These are phyloP conservation scores for Mus spicilegus DNA, from an alignment of 2,113 vertebrate species.

Conservation along the genomic window DNA sequence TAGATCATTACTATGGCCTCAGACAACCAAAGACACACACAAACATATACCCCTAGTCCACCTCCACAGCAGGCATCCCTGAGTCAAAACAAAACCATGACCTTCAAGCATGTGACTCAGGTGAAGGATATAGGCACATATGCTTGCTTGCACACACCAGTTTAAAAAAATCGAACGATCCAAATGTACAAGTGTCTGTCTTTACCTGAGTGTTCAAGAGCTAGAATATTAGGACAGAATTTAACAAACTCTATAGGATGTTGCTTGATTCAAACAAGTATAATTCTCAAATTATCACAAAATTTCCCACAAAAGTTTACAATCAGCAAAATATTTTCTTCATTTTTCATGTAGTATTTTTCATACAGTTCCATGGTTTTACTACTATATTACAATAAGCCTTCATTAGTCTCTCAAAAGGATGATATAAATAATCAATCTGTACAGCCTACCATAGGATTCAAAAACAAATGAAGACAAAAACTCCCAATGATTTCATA, in stretches of 20 bases:
- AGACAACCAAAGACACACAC: not conserved
- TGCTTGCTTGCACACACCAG: not conserved
- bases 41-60: not conserved
- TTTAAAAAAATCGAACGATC: not conserved
- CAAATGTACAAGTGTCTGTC: not conserved
- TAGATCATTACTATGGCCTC: not conserved
- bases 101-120: rapidly evolving
- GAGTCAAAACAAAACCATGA: not conserved
- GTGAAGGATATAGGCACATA: not conserved
- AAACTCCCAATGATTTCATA: conserved; percentile 59
- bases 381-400: conserved; percentile 76
- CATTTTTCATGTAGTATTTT: conserved; percentile 74
- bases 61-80: too few species aligned
- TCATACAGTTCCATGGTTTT: conserved; percentile 75
- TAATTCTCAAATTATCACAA: conserved; percentile 81
- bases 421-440: conserved; percentile 78
- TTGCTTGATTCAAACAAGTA: conserved; percentile 74
- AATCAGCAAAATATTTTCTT: conserved; percentile 81
- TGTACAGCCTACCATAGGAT: conserved; percentile 67
- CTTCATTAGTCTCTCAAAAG: conserved; percentile 76
- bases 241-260: conserved; percentile 68
- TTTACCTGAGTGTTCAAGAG: not conserved
- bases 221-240: conserved; percentile 7
- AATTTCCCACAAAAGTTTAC: conserved; percentile 80
- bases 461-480: conserved; percentile 64